Percentiles rank a stretch among this genome's conserved stretches.
Evolutionary conservation across 1,140 invertebrate species (phyloP).

Genomic region (Batillaria attramentaria): DNA sequence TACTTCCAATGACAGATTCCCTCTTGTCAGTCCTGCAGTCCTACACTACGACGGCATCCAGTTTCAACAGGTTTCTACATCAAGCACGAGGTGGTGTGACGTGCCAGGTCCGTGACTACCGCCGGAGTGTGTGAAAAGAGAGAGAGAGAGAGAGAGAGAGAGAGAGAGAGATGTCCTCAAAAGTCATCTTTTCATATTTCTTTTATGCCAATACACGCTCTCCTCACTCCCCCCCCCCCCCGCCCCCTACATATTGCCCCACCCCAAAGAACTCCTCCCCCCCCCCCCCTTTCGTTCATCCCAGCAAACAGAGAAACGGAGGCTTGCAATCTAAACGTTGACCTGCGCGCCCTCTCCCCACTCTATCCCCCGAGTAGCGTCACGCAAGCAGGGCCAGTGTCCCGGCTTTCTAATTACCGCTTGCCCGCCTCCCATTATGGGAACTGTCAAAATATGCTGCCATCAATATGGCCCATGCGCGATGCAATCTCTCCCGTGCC

Average conservation of each 20-base stretch:
- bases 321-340: too few species aligned
- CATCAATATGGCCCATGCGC: slow-evolving; percentile 31
- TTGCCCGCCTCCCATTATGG: slow-evolving; percentile 27
- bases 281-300: not conserved
- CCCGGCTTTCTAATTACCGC: slow-evolving; percentile 20
- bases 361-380: not conserved
- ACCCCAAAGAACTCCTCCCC: not conserved
- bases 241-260: not conserved
- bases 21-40: too few species aligned
- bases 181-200: slow-evolving; percentile 20
- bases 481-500: slow-evolving; percentile 28
- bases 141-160: not conserved
- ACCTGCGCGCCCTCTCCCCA: not conserved
- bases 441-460: slow-evolving; percentile 29
- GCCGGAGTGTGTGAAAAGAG: not conserved
- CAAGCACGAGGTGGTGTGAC: not conserved
- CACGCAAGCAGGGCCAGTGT: slow-evolving; percentile 16
- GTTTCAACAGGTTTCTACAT: too few species aligned
- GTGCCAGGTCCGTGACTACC: not conserved
- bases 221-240: not conserved
- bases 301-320: too few species aligned
- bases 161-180: not conserved
- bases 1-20: not conserved
- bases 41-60: too few species aligned
- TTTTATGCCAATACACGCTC: not conserved